These are phyloP conservation scores for Tubulanus polymorphus DNA, from an alignment of 2,888 invertebrate species.

Conservation along the genomic window DNA sequence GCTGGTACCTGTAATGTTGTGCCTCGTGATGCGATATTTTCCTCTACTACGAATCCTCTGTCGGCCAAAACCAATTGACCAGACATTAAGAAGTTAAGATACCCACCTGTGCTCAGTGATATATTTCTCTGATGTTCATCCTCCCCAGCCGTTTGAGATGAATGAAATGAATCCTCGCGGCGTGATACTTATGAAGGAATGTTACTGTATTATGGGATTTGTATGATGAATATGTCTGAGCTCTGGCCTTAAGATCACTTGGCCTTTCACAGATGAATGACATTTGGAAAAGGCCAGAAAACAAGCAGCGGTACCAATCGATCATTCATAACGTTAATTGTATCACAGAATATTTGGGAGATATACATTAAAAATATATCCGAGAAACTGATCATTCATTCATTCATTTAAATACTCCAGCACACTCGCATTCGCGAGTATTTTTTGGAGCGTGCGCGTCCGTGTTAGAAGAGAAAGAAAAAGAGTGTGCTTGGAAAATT, in stretches of 20 bases:
- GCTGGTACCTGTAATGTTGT: constrained; percentile 7
- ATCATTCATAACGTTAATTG: constrained; percentile 4
- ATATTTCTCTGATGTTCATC: background rate
- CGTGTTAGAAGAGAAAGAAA: no score
- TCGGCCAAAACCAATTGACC: constrained; percentile 8
- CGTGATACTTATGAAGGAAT: constrained; percentile 19
- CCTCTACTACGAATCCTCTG: constrained; percentile 6
- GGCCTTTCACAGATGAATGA: constrained; percentile 5
- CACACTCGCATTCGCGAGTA: no score
- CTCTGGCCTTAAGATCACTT: constrained; percentile 3
- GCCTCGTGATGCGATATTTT: background rate
- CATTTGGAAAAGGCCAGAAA: constrained; percentile 8
- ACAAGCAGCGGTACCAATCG: background rate
- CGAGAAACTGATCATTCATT: no score
- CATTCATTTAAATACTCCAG: no score
- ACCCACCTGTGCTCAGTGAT: background rate
- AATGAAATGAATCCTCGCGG: constrained; percentile 19
- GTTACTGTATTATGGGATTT: constrained; percentile 16
- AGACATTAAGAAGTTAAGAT: constrained; percentile 7
- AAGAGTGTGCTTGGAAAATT: no score
- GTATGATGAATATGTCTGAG: constrained; percentile 7
- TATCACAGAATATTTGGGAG: constrained; percentile 4
- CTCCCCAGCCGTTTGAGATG: constrained; percentile 12
- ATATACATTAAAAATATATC: no score
- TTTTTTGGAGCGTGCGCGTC: no score